Conservation (phyloP, 2,113 vertebrate species). For the Physeter macrocephalus region DNA sequence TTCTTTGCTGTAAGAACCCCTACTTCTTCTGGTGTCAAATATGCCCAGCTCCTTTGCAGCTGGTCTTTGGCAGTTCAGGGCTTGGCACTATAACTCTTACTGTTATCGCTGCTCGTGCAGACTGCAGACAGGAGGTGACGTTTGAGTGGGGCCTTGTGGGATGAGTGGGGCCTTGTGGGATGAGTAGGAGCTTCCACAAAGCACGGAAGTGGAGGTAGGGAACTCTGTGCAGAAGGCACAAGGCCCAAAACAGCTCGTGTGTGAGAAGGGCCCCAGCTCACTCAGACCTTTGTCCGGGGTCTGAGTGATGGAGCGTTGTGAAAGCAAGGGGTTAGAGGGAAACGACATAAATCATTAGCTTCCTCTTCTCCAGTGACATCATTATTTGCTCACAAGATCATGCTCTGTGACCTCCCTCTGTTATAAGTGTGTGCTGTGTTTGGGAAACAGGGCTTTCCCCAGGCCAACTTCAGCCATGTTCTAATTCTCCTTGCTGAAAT, state of each 20-base stretch:
- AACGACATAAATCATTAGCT: conserved; percentile 57
- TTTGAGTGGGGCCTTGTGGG: not conserved
- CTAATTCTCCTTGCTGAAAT: conserved; percentile 48
- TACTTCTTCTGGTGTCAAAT: not conserved
- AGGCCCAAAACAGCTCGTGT: not conserved
- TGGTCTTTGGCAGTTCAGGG: not conserved
- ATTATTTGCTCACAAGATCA: conserved; percentile 43
- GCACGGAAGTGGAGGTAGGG: not conserved
- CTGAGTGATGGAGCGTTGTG: conserved; percentile 50
- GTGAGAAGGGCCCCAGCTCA: not conserved
- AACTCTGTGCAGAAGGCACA: not conserved
- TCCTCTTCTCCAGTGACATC: conserved; percentile 12
- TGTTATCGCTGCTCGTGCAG: not conserved
- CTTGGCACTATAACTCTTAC: not conserved
- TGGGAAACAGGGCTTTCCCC: conserved; percentile 45
- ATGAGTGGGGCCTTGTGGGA: not conserved
- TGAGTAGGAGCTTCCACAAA: not conserved
- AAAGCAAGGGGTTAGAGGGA: conserved; percentile 11
- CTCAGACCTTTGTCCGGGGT: not conserved
- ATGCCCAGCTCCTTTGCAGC: not conserved
- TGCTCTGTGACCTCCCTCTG: conserved; percentile 30
- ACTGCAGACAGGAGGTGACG: not conserved
- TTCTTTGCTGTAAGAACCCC: not conserved
- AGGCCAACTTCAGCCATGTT: conserved; percentile 37
- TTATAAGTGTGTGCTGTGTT: not conserved